phyloP scores from a whole-genome alignment of 2,797 vertebrate species.

The Gymnopithys bicolor region DNA sequence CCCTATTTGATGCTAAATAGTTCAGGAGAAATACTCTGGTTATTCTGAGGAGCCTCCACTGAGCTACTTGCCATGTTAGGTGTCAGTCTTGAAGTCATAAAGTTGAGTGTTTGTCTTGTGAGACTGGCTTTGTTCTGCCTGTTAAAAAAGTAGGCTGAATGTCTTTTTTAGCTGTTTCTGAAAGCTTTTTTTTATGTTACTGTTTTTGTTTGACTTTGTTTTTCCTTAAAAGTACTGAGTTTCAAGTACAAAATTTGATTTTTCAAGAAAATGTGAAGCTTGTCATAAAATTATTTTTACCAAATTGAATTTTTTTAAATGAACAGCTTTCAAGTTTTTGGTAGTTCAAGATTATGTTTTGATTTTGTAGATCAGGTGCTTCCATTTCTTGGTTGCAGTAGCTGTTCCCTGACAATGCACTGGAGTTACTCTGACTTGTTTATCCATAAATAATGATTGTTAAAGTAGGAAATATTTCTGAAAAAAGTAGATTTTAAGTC shows the following conservation, averaged over 20 bases:
- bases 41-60: conserved; percentile 58
- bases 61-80: conserved; percentile 42
- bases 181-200: not conserved
- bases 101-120: conserved; percentile 40
- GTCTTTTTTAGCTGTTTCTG: not conserved
- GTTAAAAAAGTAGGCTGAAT: not conserved
- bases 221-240: not conserved
- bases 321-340: not conserved
- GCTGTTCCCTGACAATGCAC: not conserved
- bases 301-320: not conserved
- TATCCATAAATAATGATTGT: not conserved
- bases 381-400: conserved; percentile 16
- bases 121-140: conserved; percentile 35
- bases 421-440: not conserved
- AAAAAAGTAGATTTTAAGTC: not conserved
- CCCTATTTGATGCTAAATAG: not conserved
- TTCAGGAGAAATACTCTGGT: not conserved
- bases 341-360: not conserved
- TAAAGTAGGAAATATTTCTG: not conserved
- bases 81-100: conserved; percentile 15
- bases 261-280: conserved; percentile 34
- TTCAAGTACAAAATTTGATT: not conserved
- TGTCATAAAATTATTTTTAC: not conserved
- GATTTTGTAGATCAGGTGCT: not conserved
- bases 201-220: not conserved